These are phyloP conservation scores for Penelope pileata DNA, from an alignment of 2,113 vertebrate species.

Conservation along the genomic window DNA sequence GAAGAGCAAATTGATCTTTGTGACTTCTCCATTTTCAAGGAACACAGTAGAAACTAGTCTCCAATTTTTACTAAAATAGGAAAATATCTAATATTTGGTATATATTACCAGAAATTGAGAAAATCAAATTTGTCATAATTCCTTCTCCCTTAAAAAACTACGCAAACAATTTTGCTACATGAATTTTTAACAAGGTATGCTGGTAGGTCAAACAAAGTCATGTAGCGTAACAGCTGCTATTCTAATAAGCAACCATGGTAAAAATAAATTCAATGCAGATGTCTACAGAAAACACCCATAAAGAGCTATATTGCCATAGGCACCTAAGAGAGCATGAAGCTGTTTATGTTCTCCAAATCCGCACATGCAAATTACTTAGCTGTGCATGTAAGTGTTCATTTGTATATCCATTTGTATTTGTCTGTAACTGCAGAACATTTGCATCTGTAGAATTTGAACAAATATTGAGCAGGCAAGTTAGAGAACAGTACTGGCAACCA, in stretches of 20 bases:
- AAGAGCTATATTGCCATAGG: background rate
- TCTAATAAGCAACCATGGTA: background rate
- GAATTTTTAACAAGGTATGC: background rate
- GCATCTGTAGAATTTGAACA: background rate
- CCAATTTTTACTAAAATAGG: background rate
- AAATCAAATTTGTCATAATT: background rate
- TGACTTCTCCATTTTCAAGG: background rate
- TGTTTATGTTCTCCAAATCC: conserved; percentile 28
- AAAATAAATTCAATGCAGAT: conserved; percentile 30
- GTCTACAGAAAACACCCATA: background rate
- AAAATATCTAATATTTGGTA: background rate
- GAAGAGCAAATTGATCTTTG: background rate
- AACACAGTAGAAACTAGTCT: background rate
- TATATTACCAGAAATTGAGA: background rate
- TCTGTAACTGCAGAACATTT: background rate
- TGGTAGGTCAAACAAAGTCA: background rate
- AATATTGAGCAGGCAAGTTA: background rate
- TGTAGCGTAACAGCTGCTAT: background rate
- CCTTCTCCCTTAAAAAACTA: background rate
- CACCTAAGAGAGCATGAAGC: conserved; percentile 40
- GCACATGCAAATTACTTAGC: background rate
- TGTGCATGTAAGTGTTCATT: background rate
- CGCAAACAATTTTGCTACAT: background rate
- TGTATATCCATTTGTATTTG: background rate
- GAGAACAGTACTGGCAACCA: background rate